Conservation (phyloP, 2,888 invertebrate genomes). For the Empis stercorea region DNA sequence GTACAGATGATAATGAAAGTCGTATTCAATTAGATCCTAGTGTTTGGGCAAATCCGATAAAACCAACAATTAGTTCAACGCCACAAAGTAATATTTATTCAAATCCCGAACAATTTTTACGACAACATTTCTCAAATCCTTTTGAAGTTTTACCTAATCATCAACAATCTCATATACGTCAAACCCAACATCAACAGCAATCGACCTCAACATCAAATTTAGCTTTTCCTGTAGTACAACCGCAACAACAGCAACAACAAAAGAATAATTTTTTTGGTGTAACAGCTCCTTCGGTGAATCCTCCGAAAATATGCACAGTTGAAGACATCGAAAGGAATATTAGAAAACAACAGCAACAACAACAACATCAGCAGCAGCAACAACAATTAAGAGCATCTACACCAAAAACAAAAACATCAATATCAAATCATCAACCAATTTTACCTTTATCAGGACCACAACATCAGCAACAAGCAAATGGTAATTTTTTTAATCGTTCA, state of each 20-base stretch:
- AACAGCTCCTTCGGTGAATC: conserved; percentile 13
- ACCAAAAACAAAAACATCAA: conserved; percentile 17
- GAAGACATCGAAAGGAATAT: conserved; percentile 35
- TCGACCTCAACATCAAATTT: conserved; percentile 8
- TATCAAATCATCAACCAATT: conserved; percentile 14
- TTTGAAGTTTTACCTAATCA: conserved; percentile 6
- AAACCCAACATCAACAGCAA: conserved; percentile 14
- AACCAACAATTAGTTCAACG: conserved; percentile 15
- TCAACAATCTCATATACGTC: conserved; percentile 13
- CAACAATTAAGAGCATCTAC: conserved; percentile 11
- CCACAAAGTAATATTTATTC: conserved; percentile 14
- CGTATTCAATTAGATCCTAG: conserved; percentile 34
- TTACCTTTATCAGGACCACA: conserved; percentile 13
- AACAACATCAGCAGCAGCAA: conserved; percentile 22
- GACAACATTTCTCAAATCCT: conserved; percentile 25
- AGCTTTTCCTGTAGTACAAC: conserved; percentile 5
- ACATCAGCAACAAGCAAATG: conserved; percentile 37
- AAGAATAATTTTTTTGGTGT: conserved; percentile 17
- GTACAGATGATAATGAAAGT: conserved; percentile 26
- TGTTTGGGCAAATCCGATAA: conserved; percentile 38
- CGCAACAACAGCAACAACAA: conserved; percentile 8
- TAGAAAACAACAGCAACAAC: conserved; percentile 29
- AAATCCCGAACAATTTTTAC: conserved; percentile 24
- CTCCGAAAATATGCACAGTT: conserved; percentile 31
- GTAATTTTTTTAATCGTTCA: conserved; percentile 13